A percentile compares a stretch with the other conserved stretches of the same genome.
Conservation (phyloP, 2,797 vertebrate species). For the Alouatta caraya region DNA sequence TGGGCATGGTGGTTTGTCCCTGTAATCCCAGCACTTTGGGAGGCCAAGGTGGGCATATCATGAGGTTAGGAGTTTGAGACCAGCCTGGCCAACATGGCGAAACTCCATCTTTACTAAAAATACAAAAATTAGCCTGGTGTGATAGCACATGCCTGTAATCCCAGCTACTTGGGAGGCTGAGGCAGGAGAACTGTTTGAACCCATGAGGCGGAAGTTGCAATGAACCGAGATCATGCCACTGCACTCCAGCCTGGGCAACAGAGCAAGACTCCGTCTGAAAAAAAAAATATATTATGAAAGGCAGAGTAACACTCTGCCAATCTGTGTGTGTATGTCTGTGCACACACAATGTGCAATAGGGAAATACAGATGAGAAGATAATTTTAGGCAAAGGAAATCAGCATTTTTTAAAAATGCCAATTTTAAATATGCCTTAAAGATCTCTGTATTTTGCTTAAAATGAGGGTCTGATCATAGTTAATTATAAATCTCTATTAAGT, state of each 20-base stretch:
- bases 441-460: slow-evolving; percentile 66
- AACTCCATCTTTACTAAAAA: not conserved
- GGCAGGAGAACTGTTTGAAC: not conserved
- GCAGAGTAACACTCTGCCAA: not conserved
- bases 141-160: not conserved
- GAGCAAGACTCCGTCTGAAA: not conserved
- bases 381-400: not conserved
- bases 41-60: not conserved
- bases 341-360: not conserved
- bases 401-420: not conserved
- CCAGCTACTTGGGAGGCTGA: not conserved
- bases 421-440: slow-evolving; percentile 77
- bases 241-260: not conserved
- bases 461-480: slow-evolving; percentile 57
- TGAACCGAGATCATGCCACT: not conserved
- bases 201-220: not conserved
- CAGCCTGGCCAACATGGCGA: not conserved
- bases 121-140: not conserved
- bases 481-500: slow-evolving; percentile 26
- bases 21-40: not conserved
- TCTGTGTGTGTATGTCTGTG: not conserved
- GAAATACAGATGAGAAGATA: not conserved
- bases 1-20: rapidly evolving
- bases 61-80: not conserved
- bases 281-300: not conserved